phyloP scores from a whole-genome alignment of 2,888 invertebrate species.

The Pomacea canaliculata region DNA sequence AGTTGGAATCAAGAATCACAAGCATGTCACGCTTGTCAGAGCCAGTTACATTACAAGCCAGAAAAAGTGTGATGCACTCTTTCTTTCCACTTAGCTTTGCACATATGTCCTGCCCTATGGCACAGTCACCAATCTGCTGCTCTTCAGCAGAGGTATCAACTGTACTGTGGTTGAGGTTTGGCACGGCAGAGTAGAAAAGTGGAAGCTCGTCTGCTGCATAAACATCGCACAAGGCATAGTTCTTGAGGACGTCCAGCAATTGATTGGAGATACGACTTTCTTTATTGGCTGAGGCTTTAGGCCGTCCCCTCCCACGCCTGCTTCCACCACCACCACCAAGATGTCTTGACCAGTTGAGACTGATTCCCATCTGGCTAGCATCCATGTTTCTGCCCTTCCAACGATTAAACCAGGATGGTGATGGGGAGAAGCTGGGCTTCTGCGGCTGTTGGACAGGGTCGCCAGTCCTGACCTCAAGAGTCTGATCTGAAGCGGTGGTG shows the following conservation, averaged over 20 bases:
- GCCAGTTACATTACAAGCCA: slow-evolving; percentile 30
- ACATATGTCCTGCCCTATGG: neutral
- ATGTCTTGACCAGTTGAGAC: neutral
- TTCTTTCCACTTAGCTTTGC: neutral
- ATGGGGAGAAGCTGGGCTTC: neutral
- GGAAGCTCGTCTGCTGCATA: slow-evolving; percentile 22
- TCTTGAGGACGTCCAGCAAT: slow-evolving; percentile 23
- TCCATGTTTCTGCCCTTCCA: neutral
- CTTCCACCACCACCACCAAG: neutral
- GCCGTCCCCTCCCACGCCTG: slow-evolving; percentile 11
- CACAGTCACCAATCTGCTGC: neutral
- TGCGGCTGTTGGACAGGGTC: neutral
- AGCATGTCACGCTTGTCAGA: slow-evolving; percentile 29
- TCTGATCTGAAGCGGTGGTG: neutral
- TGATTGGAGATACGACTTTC: slow-evolving; percentile 24
- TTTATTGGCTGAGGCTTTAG: slow-evolving; percentile 10
- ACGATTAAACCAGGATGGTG: neutral
- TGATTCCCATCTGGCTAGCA: too few species aligned
- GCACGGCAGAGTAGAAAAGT: slow-evolving; percentile 18
- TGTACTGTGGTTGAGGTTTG: slow-evolving; percentile 4
- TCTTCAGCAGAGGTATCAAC: slow-evolving; percentile 8
- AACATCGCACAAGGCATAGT: slow-evolving; percentile 22
- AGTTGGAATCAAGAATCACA: slow-evolving; percentile 27
- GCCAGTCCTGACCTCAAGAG: neutral
- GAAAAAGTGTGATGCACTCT: slow-evolving; percentile 28